A percentile compares a stretch with the other conserved stretches of the same genome.
These are phyloP conservation scores for Poeciliopsis prolifica DNA, from an alignment of 2,113 vertebrate species.

Conservation along the genomic window DNA sequence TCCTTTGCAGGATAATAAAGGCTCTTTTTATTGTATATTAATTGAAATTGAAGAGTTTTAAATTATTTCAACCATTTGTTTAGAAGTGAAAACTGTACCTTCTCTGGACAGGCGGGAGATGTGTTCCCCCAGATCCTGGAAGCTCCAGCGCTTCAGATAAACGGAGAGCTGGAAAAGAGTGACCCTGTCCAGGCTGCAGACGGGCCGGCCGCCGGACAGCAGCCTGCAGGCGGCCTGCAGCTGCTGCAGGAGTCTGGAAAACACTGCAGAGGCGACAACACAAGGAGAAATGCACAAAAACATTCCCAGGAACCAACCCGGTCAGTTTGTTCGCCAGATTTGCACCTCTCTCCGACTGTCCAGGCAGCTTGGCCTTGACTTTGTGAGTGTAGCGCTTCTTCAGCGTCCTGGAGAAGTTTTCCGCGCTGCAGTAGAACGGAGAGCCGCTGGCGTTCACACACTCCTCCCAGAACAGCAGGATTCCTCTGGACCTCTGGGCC, in stretches of 20 bases:
- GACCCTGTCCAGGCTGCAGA: slow-evolving; percentile 69
- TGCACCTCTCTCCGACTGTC: slow-evolving; percentile 89
- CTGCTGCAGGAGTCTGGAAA: slow-evolving; percentile 85
- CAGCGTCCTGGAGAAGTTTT: slow-evolving; percentile 79
- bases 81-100: slow-evolving; percentile 77
- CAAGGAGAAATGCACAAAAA: background rate
- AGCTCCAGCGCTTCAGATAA: slow-evolving; percentile 83
- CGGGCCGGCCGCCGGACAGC: slow-evolving; percentile 33
- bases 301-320: too few relatives aligned
- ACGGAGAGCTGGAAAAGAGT: slow-evolving; percentile 90
- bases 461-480: slow-evolving; percentile 86
- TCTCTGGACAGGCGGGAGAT: slow-evolving; percentile 87
- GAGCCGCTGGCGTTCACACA: slow-evolving; percentile 73
- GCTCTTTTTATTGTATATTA: too few relatives aligned
- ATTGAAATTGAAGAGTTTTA: too few relatives aligned
- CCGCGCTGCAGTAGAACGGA: slow-evolving; percentile 79
- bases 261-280: slow-evolving; percentile 71
- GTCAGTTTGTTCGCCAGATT: too few relatives aligned
- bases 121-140: slow-evolving; percentile 88
- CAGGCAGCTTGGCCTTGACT: slow-evolving; percentile 87
- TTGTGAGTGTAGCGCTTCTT: slow-evolving; percentile 83
- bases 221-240: slow-evolving; percentile 78
- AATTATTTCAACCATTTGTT: too few relatives aligned
- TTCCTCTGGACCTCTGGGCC: slow-evolving; percentile 77
- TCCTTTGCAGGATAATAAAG: too few relatives aligned